Conservation (phyloP, 2,888 invertebrate species). For the Thecocarcelia acutangulata region DNA sequence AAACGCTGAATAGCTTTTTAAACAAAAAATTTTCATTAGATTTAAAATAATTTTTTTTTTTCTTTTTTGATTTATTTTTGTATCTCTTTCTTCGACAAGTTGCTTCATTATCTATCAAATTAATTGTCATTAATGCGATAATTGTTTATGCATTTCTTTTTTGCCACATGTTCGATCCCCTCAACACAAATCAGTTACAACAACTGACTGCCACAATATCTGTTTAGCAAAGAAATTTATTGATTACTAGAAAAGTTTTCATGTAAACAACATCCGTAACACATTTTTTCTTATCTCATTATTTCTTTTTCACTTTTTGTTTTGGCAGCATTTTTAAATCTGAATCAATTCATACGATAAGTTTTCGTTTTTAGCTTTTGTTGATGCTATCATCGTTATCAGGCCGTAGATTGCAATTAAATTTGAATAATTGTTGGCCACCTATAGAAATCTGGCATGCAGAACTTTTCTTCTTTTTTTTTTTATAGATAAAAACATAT, state of each 20-base stretch:
- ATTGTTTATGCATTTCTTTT: conserved; percentile 53
- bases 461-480: background rate
- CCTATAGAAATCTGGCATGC: conserved; percentile 50
- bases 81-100: conserved; percentile 39
- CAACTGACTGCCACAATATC: conserved; percentile 25
- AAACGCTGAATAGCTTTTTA: too few species aligned
- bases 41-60: too few species aligned
- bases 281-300: conserved; percentile 58
- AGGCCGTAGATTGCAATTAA: conserved; percentile 50
- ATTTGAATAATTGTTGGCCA: conserved; percentile 63
- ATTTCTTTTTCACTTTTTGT: conserved; percentile 13
- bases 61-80: conserved; percentile 11
- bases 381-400: conserved; percentile 34
- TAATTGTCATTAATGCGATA: conserved; percentile 35
- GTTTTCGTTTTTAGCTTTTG: conserved; percentile 5
- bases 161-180: conserved; percentile 27
- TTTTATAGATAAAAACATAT: conserved; percentile 38
- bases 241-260: conserved; percentile 57
- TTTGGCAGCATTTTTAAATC: conserved; percentile 23
- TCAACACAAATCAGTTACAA: background rate
- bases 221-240: conserved; percentile 61
- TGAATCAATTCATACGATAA: conserved; percentile 42
- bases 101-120: conserved; percentile 41
- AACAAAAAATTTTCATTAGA: too few species aligned
- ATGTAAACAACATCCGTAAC: conserved; percentile 69